Evolutionary conservation across 1,140 invertebrate species (phyloP), one percentile per base, ranked within the genome.

Genomic region (Drosophila eugracilis): DNA sequence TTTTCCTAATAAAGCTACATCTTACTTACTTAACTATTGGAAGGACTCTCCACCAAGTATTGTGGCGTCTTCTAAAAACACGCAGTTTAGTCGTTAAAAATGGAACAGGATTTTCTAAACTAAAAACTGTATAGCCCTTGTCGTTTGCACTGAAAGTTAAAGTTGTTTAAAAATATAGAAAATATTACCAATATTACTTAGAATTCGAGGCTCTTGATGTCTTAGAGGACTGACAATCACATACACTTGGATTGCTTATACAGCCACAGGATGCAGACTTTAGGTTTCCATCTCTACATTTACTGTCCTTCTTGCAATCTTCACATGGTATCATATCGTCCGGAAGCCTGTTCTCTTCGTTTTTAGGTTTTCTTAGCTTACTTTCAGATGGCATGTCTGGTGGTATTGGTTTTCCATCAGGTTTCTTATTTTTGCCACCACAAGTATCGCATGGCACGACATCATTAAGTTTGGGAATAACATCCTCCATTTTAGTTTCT

Each of bases 21-120:
- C 2, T 10, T 22, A 45, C 59, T 62, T 62, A 83, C 79, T 15
- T 26, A 0, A 83, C 45, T 28, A 50, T 39, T 14, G 79, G 79
- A 19, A 47, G 28, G 19, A 84, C 59, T 9, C 60, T 48, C 79
- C 79, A 83, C 79, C 79, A 83, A 5, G 75, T 75, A 5, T 62
- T 71, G 5, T 55, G 65, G 0, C 79, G 55, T 10, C 69, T 83
- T 39, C 59, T 55, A 28, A 71, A 83, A 30, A 83, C 32, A 14
- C 71, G 36, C 2, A 83, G 34, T 4, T 58, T 70, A 12, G 75
- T 81, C n/a, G 50, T 15, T n/a, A 83, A 26, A 47, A 53, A 75
- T 6, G 79, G 70, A 12, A 70, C 12, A 0, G 69, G 57, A 59
- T 5, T 15, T 4, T 55, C 77, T 7, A 83, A 57, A 14, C 71